These are phyloP conservation scores for Unio pictorum DNA, from an alignment of 2,888 invertebrate genomes.

Conservation along the genomic window DNA sequence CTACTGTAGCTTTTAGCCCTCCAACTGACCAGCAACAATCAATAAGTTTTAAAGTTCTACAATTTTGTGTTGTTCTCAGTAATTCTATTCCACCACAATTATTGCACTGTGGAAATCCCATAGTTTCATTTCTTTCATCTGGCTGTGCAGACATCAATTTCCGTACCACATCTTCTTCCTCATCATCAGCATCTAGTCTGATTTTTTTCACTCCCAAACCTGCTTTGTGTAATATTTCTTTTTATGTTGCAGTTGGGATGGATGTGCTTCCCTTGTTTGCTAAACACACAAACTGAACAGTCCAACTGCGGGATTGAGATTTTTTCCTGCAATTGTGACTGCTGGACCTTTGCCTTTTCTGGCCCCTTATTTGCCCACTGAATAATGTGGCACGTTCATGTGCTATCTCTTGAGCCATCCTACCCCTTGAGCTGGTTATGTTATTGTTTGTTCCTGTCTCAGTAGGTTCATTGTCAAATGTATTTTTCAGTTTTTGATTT, in stretches of 20 bases:
- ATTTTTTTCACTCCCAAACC: conserved; percentile 6
- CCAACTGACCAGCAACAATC: neutral
- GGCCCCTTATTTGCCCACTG: no score
- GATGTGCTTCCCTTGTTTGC: neutral
- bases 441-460: no score
- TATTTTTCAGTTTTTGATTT: no score
- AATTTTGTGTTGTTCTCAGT: no score
- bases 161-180: conserved; percentile 3
- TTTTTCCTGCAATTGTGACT: no score
- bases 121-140: neutral
- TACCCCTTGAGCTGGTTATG: neutral
- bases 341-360: no score
- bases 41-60: neutral
- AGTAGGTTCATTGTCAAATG: no score
- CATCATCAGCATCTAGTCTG: neutral
- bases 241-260: conserved; percentile 5
- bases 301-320: neutral
- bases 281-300: conserved; percentile 4
- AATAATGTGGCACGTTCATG: no score
- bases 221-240: conserved; percentile 1
- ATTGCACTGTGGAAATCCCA: neutral
- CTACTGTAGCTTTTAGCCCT: conserved; percentile 3
- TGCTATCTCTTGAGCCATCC: no score
- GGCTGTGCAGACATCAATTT: conserved; percentile 1
- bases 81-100: neutral